Conservation (phyloP, 2,113 vertebrate genomes). For the Gymnobelideus leadbeateri region DNA sequence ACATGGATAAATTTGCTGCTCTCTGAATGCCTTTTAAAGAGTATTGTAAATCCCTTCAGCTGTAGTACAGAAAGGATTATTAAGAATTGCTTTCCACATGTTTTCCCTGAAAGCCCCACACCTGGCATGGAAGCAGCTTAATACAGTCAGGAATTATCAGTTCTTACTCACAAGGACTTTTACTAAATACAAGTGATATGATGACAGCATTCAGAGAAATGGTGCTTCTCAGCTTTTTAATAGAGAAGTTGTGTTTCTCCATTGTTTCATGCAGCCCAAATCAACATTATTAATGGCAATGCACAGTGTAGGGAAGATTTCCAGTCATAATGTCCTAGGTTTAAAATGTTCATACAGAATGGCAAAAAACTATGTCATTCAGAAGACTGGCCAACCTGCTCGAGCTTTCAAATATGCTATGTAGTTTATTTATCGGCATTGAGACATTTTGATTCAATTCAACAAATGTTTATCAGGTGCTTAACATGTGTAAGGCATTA, state of each 20-base stretch:
- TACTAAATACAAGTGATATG: background rate
- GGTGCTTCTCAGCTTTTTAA: background rate
- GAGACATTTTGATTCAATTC: background rate
- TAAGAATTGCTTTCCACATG: background rate
- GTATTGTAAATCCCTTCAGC: background rate
- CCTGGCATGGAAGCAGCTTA: background rate
- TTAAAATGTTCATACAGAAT: background rate
- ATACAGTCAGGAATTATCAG: background rate
- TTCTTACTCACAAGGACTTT: constrained; percentile 3
- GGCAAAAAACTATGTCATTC: background rate
- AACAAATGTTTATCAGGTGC: background rate
- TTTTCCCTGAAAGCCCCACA: background rate
- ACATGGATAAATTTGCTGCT: background rate
- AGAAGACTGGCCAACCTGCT: background rate
- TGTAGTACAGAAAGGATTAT: background rate
- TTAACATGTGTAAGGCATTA: background rate
- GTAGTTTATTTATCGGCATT: background rate
- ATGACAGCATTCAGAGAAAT: background rate
- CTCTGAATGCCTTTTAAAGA: background rate
- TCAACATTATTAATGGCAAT: background rate
- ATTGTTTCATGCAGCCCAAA: background rate
- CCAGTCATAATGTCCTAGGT: background rate
- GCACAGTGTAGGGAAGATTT: background rate
- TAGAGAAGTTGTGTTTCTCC: background rate
- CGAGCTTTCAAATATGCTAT: background rate